Evolutionary conservation across 2,797 vertebrate genomes (phyloP).

Genomic region (Clarias laeviceps): DNA sequence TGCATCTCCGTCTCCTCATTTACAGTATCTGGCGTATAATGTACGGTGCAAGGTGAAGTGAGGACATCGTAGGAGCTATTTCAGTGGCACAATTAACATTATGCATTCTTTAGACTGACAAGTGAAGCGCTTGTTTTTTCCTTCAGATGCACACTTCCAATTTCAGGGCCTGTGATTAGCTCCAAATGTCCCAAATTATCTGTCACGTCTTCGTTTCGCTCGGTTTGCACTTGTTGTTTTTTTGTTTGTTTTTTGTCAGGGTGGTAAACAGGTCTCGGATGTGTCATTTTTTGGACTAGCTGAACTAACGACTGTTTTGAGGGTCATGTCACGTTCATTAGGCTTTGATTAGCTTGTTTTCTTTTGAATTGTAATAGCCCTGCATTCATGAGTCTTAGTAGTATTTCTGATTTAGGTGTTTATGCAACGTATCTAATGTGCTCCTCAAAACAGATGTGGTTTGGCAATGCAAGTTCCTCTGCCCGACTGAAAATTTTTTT

Average conservation of each 20-base stretch:
- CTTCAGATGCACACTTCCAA: not conserved
- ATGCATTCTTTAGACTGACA: not conserved
- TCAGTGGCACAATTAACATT: not conserved
- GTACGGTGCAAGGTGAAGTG: not conserved
- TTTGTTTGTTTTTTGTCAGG: not conserved
- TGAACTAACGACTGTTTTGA: not conserved
- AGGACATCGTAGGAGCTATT: not conserved
- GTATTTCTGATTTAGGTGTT: not conserved
- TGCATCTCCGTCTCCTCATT: not conserved
- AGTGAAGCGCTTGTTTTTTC: not conserved
- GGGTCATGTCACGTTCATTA: not conserved
- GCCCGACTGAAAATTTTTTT: no score
- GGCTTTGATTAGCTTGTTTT: not conserved
- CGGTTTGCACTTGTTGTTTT: not conserved
- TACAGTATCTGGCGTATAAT: not conserved
- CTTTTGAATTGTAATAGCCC: not conserved
- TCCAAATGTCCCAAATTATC: not conserved
- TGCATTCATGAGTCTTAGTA: not conserved
- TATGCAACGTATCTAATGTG: not conserved
- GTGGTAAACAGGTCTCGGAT: not conserved
- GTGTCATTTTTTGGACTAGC: not conserved
- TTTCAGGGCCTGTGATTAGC: conserved; percentile 16
- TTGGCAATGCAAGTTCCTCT: no score
- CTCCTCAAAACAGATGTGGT: not conserved
- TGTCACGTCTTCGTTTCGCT: not conserved